Conservation (phyloP, 2,888 invertebrate species). For the Gymnoscelis rufifasciata region DNA sequence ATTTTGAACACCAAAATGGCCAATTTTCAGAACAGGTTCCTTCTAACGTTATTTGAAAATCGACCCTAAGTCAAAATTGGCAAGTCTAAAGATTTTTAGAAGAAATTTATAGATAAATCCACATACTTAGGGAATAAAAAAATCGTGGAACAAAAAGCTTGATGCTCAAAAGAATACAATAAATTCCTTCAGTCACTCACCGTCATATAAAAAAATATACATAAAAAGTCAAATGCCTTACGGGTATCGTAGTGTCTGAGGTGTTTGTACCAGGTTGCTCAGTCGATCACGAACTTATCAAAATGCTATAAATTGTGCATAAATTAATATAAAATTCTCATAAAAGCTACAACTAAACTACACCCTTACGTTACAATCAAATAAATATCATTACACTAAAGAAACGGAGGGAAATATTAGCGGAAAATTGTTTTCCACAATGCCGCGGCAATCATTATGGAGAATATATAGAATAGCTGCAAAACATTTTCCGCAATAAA, state of each 20-base stretch:
- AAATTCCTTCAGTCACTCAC: slow-evolving; percentile 6
- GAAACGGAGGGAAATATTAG: slow-evolving; percentile 61
- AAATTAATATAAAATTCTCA: slow-evolving; percentile 51
- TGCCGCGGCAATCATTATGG: slow-evolving; percentile 28
- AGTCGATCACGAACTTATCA: slow-evolving; percentile 47
- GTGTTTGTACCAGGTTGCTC: slow-evolving; percentile 68
- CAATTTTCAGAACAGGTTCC: no score
- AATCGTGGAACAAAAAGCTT: no score
- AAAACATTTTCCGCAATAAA: no score
- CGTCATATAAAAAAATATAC: slow-evolving; percentile 50
- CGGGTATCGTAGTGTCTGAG: slow-evolving; percentile 68
- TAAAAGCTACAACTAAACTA: slow-evolving; percentile 40
- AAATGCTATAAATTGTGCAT: slow-evolving; percentile 64
- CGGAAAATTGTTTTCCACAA: slow-evolving; percentile 41
- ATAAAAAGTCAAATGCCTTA: slow-evolving; percentile 53
- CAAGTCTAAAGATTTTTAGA: no score
- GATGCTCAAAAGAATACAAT: slow-evolving; percentile 27
- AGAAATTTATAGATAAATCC: no score
- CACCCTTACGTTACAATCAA: slow-evolving; percentile 38
- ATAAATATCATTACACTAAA: slow-evolving; percentile 64
- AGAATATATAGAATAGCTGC: background rate
- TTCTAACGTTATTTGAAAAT: no score
- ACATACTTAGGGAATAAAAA: no score
- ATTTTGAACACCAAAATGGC: background rate
- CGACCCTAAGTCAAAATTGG: no score